Evolutionary conservation across 2,797 vertebrate species (phyloP), one percentile per base, ranked within the genome.

Genomic region (Hyperoplus lanceolatus): DNA sequence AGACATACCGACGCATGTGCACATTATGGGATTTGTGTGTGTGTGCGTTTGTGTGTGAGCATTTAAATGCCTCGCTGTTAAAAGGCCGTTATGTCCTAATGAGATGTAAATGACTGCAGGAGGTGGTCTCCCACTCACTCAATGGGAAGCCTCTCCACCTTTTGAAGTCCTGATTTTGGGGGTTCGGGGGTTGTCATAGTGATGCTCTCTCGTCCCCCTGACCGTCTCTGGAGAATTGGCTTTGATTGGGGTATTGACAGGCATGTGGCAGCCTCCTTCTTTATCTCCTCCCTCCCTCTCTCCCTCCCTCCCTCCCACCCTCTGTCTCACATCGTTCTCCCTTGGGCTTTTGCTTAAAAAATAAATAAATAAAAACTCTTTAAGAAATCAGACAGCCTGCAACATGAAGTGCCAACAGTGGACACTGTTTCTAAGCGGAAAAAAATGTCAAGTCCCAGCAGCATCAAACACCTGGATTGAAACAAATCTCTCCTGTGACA

Each of bases 41-140:
- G 60, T 64, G 42, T 62, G 18, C 55, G 41, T 16, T 56, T 29
- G 16, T 63, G 61, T 63, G 60, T 64, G 43, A 59, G 18, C 55
- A 38, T 68, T 72, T 80, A 57, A 55, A 75, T 36, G 10, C 56
- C 45, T 75, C 0, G 0, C 69, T 82, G 84, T 82, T 84, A 67
- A 85, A 90, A 80, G 43, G 73, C 83, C 76, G 79, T 83, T 79
- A 73, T 68, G 67, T 80, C 72, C 80, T 89, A 92, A 94, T 93
- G 89, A 93, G 88, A 94, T 94, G 92, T 88, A 93, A 92, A 93
- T 93, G 86, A 92, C 84, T 85, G 83, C 81, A 79, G 80, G 86
- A 87, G 92, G 91, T 86, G 81, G 89, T 87, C 85, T 89, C 85
- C 81, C 71, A 42, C 77, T 82, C 84, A 38, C 84, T 91, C 87